phyloP scores from a whole-genome alignment of 2,113 vertebrate species.

The Benitochromis conjunctus region DNA sequence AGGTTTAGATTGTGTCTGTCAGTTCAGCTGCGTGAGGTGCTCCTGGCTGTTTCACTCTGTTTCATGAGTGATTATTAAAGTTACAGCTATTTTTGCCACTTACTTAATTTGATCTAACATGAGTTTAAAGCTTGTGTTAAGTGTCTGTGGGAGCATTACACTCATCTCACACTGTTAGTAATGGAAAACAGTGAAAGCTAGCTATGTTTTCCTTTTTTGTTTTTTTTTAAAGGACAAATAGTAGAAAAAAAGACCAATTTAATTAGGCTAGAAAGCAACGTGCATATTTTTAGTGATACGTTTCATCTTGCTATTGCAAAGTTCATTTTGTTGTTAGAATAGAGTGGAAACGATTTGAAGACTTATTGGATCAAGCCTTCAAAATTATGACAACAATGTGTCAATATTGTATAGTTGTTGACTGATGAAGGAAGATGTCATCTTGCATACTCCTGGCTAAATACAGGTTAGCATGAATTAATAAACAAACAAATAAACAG shows the following conservation, averaged over 20 bases:
- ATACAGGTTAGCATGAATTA: background rate
- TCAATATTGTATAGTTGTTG: background rate
- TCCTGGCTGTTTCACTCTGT: background rate
- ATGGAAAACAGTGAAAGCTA: no score
- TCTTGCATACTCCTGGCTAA: background rate
- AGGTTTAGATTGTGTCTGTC: background rate
- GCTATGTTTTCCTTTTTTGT: background rate
- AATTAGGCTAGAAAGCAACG: background rate
- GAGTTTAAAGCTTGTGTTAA: background rate
- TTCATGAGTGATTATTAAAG: background rate
- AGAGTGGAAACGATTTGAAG: background rate
- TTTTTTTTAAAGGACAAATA: background rate
- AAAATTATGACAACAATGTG: background rate
- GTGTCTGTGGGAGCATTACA: background rate
- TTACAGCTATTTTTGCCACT: background rate
- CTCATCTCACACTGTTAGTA: background rate
- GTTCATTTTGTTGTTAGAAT: background rate
- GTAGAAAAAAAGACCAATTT: background rate
- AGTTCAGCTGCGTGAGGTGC: background rate
- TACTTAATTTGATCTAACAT: background rate
- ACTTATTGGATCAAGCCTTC: background rate
- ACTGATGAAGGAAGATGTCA: background rate
- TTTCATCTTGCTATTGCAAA: background rate
- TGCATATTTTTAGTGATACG: background rate
- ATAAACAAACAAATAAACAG: background rate